Conservation (phyloP, 2,888 invertebrate genomes). For the Gasteruption jaculator region DNA sequence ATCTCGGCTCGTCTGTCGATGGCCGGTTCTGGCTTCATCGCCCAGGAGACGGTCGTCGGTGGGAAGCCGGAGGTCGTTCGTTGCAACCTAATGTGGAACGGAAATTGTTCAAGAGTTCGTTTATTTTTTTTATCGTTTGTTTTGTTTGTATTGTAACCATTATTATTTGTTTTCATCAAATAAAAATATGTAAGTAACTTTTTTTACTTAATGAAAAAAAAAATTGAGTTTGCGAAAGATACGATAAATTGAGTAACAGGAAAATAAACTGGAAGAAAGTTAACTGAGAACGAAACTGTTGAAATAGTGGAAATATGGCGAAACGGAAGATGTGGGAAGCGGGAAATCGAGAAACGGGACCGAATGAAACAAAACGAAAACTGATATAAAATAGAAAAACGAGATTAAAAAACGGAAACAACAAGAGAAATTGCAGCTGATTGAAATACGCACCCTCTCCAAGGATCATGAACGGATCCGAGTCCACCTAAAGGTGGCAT, state of each 20-base stretch:
- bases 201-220: neutral
- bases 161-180: neutral
- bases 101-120: too few relatives aligned
- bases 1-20: slow-evolving; percentile 60
- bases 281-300: too few relatives aligned
- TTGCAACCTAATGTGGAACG: slow-evolving; percentile 55
- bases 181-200: too few relatives aligned
- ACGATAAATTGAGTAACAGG: too few relatives aligned
- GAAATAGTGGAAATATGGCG: too few relatives aligned
- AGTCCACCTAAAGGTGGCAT: slow-evolving; percentile 55
- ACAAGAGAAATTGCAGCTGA: too few relatives aligned
- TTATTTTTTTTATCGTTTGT: slow-evolving; percentile 1
- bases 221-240: neutral
- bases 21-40: slow-evolving; percentile 62
- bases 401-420: too few relatives aligned
- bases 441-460: slow-evolving; percentile 58
- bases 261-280: too few relatives aligned
- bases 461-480: slow-evolving; percentile 61
- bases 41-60: slow-evolving; percentile 59
- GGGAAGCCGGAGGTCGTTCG: slow-evolving; percentile 60
- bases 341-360: too few relatives aligned
- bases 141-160: too few relatives aligned
- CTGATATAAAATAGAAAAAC: neutral
- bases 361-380: too few relatives aligned
- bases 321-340: too few relatives aligned